phyloP scores from a whole-genome alignment of 2,888 invertebrate genomes.

The Acanthosepion pharaonis region DNA sequence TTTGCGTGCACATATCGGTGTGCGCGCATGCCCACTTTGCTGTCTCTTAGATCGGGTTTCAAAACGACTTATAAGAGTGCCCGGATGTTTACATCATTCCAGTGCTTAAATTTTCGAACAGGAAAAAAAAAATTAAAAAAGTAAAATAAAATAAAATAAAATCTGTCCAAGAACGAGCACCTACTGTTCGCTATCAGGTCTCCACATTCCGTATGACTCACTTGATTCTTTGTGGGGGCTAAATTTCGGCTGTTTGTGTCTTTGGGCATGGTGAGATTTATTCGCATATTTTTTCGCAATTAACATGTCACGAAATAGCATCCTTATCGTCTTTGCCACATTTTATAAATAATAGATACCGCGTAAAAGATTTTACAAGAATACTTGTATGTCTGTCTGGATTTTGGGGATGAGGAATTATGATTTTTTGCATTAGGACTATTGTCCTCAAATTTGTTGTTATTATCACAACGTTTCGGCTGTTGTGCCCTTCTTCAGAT shows the following conservation, averaged over 20 bases:
- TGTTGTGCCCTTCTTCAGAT: too few relatives aligned
- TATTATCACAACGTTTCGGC: too few relatives aligned
- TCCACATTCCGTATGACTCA: not conserved
- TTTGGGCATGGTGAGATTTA: constrained; percentile 1
- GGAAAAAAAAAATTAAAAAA: too few relatives aligned
- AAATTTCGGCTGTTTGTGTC: not conserved
- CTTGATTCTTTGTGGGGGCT: constrained; percentile 33
- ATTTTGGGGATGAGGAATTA: too few relatives aligned
- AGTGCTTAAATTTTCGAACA: not conserved
- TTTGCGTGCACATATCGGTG: not conserved
- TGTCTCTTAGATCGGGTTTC: not conserved
- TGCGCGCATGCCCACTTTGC: not conserved
- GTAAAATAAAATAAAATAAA: too few relatives aligned
- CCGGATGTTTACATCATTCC: constrained; percentile 17
- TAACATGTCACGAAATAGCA: constrained; percentile 20
- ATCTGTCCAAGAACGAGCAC: not conserved
- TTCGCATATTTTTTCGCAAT: constrained; percentile 33
- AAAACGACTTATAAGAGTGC: not conserved
- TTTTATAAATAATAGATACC: not conserved
- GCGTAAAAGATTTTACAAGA: not conserved
- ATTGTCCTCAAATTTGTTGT: too few relatives aligned
- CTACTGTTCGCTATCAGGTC: constrained; percentile 14
- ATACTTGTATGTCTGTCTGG: too few relatives aligned
- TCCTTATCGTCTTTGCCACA: constrained; percentile 11
- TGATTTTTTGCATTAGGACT: too few relatives aligned